Evolutionary conservation across 2,113 vertebrate species (phyloP).

Genomic region (Brachirus orientalis): DNA sequence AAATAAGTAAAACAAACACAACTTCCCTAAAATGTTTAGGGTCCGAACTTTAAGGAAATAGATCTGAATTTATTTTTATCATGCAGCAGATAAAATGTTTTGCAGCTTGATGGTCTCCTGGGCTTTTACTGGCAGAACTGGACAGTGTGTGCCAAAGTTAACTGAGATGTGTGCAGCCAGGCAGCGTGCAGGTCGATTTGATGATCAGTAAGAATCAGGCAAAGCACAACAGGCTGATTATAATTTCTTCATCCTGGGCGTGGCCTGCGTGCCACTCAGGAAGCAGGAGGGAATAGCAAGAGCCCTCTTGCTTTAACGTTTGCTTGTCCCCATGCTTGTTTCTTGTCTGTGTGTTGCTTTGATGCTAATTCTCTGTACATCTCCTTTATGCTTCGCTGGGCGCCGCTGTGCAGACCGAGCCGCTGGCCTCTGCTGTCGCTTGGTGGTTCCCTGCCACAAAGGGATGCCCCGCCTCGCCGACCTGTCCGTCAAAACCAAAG

Average conservation of each 20-base stretch:
- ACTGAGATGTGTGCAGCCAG: no score
- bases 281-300: background rate
- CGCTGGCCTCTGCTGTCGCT: slow-evolving; percentile 97
- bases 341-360: slow-evolving; percentile 1
- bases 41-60: no score
- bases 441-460: slow-evolving; percentile 97
- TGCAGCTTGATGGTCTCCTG: no score
- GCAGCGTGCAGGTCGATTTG: slow-evolving; percentile 15
- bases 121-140: no score
- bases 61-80: no score
- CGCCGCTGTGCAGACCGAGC: slow-evolving; percentile 88
- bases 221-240: slow-evolving; percentile 4
- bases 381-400: slow-evolving; percentile 32
- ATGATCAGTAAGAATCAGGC: slow-evolving; percentile 14
- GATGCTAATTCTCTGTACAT: slow-evolving; percentile 34
- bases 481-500: slow-evolving; percentile 99
- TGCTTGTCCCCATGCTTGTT: background rate
- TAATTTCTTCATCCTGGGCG: background rate
- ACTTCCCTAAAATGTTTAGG: no score
- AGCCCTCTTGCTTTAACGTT: background rate
- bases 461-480: slow-evolving; percentile 97
- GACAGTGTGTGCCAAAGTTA: no score
- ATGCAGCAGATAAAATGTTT: no score
- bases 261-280: no score
- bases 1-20: no score